Evolutionary conservation across 2,797 vertebrate genomes (phyloP).

Genomic region (Ara ararauna): DNA sequence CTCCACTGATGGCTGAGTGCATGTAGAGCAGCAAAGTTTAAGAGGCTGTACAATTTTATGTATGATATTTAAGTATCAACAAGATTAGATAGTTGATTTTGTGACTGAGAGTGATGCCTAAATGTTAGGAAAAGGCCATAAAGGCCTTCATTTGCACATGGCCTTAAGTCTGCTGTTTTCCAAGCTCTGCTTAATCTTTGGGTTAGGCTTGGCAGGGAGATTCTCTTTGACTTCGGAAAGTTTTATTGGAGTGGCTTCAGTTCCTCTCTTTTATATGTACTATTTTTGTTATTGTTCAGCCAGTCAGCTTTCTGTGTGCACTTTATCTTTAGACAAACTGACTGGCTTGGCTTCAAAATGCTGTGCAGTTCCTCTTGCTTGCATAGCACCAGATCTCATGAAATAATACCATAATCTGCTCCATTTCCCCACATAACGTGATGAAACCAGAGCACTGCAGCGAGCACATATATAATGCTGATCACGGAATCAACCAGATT

Average conservation of each 20-base stretch:
- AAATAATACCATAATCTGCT: background rate
- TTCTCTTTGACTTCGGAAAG: background rate
- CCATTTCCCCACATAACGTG: fast-evolving
- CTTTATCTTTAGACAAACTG: background rate
- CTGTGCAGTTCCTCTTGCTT: fast-evolving
- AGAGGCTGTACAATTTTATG: background rate
- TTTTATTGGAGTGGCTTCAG: background rate
- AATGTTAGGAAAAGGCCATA: background rate
- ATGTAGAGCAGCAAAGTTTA: fast-evolving
- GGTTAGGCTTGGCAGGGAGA: background rate
- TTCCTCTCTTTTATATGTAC: background rate
- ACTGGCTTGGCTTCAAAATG: background rate
- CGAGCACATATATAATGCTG: fast-evolving
- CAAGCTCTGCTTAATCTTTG: background rate
- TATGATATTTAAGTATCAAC: background rate
- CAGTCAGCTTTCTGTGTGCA: fast-evolving
- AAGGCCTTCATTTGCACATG: background rate
- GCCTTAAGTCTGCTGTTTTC: background rate
- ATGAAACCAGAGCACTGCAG: background rate
- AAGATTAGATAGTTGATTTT: background rate
- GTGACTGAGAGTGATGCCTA: background rate
- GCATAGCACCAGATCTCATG: fast-evolving
- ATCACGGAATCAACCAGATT: background rate
- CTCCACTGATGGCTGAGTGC: fast-evolving
- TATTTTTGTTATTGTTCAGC: background rate